Base-by-base conservation (phyloP, 1,140 invertebrate genomes). In the Nymphalis io region DNA sequence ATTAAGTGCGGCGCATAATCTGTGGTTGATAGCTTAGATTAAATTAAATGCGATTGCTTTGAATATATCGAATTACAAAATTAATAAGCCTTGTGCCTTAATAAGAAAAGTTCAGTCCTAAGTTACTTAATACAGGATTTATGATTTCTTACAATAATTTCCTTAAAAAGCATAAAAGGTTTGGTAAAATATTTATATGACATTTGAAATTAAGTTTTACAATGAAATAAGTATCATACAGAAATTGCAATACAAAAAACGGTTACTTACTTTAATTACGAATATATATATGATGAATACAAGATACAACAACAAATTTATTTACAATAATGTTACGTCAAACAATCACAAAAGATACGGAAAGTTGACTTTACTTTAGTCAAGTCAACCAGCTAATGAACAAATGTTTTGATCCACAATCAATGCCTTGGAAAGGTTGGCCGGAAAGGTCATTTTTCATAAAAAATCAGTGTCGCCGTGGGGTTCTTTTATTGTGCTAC, bases 371-470 rank as follows among this genome's bases (percentile, higher is more conserved):
- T n/a, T n/a, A n/a, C n/a, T n/a, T n/a, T n/a, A 53, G 55, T 27
- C 64, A 66, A 77, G 60, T 75, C 70, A 76, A 79, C 70, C 79
- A 61, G 20, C 64, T 82, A 85, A 85, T 83, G 82, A 81, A 85
- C 83, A 84, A 85, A 84, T 84, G 80, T 84, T 84, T 81, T 78
- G 68, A 55, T 77, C 60, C 70, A 79, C 79, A 84, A 80, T 80
- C 82, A 80, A 72, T 67, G 78, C 39, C 59, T 55, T 39, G 59
- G 59, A 66, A 61, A 42, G 40, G 44, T 16, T 11, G 44, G 64
- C n/a, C 68, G 73, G 23, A 55, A 27, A 27, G 51, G 76, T 81
- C 75, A 87, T 87, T 84, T 85, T 85, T 85, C 81, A 82, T 83
- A 79, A 85, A 83, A 83, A 87, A 80, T 79, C 73, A 60, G 67